Base-by-base conservation (phyloP, 2,113 vertebrate species). In the Empidonax alnorum region DNA sequence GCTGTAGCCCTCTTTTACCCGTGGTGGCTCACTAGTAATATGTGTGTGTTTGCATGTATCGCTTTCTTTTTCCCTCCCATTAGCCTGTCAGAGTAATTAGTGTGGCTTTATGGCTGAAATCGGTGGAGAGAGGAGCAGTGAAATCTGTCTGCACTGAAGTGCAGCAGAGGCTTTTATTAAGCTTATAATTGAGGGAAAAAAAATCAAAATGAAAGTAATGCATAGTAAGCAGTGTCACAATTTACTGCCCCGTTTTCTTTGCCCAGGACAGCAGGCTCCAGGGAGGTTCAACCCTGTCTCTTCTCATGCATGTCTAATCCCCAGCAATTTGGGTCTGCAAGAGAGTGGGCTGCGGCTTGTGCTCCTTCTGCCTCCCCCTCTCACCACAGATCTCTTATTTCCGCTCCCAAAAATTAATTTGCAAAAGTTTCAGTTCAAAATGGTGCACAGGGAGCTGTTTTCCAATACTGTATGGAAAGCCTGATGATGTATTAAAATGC, bases 11-110 rank as follows among this genome's bases (percentile, higher is more conserved):
- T 41, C 79, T 96, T 86, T 90, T 35, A 55, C 53, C 82, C 75
- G 0, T 39, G 75, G 42, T 2, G 2, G 50, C 66, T 96, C 68
- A 14, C 66, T 27, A 12, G 85, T 73, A 90, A 67, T 80, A 63
- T 83, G n/a, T 69, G 68, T 89, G 53, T 66, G 78, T 85, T 75
- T 91, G 42, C 62, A 19, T 81, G 33, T 58, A 10, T 58, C 11
- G 63, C 31, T 63, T 39, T 87, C 35, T 94, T 74, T 84, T 59
- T 74, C 14, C 35, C 37, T 82, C 23, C 66, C 68, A 31, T 92
- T 93, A 80, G 31, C 65, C 58, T 95, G 66, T 78, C 69, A 37
- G 68, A 42, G 62, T 90, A 93, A 96, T 97, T 95, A 95, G 89
- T 1, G 4, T 46, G 72, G 53, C 68, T 96, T 89, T 94, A 37